A percentile compares a stretch with the other conserved stretches of the same genome.
Evolutionary conservation across 2,113 vertebrate species (phyloP).

Genomic region (Tricholaema leucomelas): DNA sequence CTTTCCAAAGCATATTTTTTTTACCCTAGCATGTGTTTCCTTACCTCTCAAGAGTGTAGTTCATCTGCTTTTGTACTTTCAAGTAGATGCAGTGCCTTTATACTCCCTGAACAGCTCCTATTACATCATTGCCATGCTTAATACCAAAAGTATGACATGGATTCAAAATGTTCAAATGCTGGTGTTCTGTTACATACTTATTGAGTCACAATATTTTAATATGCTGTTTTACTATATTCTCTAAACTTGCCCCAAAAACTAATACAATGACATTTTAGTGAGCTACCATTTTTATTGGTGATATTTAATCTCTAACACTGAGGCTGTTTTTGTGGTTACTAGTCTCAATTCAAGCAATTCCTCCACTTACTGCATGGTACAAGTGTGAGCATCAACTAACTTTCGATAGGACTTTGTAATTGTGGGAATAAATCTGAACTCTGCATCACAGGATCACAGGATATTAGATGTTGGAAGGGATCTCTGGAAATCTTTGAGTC

Average conservation of each 20-base stretch:
- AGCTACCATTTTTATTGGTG: not conserved
- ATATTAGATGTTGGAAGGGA: too few relatives aligned
- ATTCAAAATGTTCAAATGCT: not conserved
- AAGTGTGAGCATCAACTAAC: not conserved
- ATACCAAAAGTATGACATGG: not conserved
- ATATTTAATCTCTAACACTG: not conserved
- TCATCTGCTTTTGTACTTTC: conserved; percentile 16
- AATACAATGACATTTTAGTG: not conserved
- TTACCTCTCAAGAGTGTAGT: not conserved
- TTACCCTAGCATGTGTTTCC: not conserved
- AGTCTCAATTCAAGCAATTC: not conserved
- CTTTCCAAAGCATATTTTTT: conserved; percentile 24
- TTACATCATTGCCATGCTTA: not conserved
- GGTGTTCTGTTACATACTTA: not conserved
- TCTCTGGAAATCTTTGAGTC: too few relatives aligned
- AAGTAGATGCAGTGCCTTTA: not conserved
- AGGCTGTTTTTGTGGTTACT: not conserved
- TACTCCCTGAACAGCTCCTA: not conserved
- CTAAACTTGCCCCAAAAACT: not conserved
- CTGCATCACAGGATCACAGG: not conserved
- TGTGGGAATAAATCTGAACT: not conserved
- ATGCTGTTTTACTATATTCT: not conserved
- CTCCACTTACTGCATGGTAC: not conserved
- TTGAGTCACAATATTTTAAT: not conserved
- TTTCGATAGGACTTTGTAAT: not conserved